Evolutionary conservation across 1,140 invertebrate genomes (phyloP).

Genomic region (Drosophila sechellia): DNA sequence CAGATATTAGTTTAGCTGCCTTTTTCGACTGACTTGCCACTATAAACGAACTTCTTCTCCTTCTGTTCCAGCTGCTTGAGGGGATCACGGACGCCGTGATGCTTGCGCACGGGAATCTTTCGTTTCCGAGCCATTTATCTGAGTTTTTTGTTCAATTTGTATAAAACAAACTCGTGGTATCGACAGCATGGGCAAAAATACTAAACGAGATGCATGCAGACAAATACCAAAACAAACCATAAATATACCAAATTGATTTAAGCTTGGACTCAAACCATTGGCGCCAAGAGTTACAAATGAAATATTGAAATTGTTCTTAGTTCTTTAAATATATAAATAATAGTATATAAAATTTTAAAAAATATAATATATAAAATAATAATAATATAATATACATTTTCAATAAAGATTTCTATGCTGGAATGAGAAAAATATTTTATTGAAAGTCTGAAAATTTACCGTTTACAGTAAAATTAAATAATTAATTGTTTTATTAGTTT

Average conservation of each 20-base stretch:
- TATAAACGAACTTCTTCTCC: slow-evolving; percentile 62
- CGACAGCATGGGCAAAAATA: not conserved
- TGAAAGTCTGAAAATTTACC: no score
- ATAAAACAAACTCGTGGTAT: slow-evolving; percentile 8
- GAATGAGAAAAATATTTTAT: no score
- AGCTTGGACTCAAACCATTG: not conserved
- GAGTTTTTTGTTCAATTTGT: not conserved
- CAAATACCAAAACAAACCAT: not conserved
- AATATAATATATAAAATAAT: no score
- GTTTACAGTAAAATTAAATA: no score
- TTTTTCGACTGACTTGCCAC: no score
- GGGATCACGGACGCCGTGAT: slow-evolving; percentile 81
- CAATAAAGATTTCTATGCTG: no score
- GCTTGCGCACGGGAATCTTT: slow-evolving; percentile 83
- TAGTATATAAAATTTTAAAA: no score
- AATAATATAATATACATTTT: no score
- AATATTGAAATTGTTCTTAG: no score
- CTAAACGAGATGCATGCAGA: not conserved
- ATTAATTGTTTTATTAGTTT: no score
- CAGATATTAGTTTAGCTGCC: not conserved
- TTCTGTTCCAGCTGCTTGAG: slow-evolving; percentile 72
- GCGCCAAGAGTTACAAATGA: not conserved
- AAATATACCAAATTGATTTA: not conserved
- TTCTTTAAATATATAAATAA: no score
- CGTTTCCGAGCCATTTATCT: slow-evolving; percentile 70